Base-by-base conservation (phyloP, 2,113 vertebrate species). In the Lepus timidus region DNA sequence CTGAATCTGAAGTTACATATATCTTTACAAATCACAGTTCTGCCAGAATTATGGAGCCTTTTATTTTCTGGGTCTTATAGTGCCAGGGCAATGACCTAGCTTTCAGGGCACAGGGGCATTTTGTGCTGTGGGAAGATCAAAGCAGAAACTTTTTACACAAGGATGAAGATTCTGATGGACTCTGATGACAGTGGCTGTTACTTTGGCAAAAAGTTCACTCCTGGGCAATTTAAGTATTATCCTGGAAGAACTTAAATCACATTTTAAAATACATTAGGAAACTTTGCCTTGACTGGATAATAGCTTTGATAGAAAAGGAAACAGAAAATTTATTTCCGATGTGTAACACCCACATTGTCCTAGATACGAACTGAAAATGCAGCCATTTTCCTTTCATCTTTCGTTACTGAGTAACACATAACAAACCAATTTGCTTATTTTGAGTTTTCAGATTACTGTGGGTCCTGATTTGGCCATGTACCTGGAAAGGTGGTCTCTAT, bases 331-430 rank as follows among this genome's bases (percentile, higher is more conserved):
- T 78, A 8, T 92, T 96, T 87, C 78, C 55, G 51, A 65, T 52
- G 2, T 61, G 14, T 31, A n/a, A 74, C 31, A 82, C 31, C 49
- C 22, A 36, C 49, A 49, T 14, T 90, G 39, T 75, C 55, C 55
- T 88, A n/a, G 27, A 90, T 65, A 81, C 78, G 49, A 95, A 62
- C 52, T 83, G 3, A 86, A 89, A 27, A 19, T 14, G 71, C 2
- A 85, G 10, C 20, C 62, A 74, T 79, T 95, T 96, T 79, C 81
- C 90, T 96, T 93, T 89, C 61, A 82, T 96, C 87, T 81, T 85
- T 92, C 39, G n/a, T 76, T 91, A 84, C 61, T 90, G 62, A 90
- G 49, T 89, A 55, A 85, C 68, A 68, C 4, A 20, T 31, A 90
- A 39, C 39, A 94, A 79, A 61, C 5, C 22, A 49, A 71, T 61